These are phyloP conservation scores for Scaptodrosophila latifasciaeformis DNA, from an alignment of 2,888 invertebrate genomes.

Conservation along the genomic window DNA sequence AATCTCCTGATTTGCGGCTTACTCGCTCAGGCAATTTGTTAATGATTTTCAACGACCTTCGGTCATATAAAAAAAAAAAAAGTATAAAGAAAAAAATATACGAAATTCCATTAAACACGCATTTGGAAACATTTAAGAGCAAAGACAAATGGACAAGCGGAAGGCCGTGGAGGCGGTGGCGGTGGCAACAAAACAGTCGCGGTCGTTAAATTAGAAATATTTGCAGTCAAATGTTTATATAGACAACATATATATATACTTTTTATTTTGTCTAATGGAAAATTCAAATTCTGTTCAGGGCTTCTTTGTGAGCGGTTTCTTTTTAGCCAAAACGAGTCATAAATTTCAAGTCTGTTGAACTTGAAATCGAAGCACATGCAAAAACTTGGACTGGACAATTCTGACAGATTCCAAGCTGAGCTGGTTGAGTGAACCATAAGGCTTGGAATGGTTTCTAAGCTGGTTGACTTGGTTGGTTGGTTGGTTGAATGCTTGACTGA, in stretches of 20 bases:
- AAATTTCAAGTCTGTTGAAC: constrained; percentile 38
- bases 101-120: constrained; percentile 37
- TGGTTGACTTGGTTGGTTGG: no score
- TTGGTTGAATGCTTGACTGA: no score
- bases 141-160: no score
- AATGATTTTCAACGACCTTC: constrained; percentile 40
- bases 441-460: no score
- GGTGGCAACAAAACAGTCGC: constrained; percentile 20
- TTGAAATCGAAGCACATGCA: constrained; percentile 23
- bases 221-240: constrained; percentile 27
- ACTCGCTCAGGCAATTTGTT: no score
- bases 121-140: constrained; percentile 14
- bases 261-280: neutral
- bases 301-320: constrained; percentile 14
- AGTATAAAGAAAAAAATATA: constrained; percentile 14
- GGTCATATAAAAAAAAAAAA: constrained; percentile 20
- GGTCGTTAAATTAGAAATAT: constrained; percentile 45
- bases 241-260: no score
- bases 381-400: no score
- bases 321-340: constrained; percentile 33
- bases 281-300: constrained; percentile 44
- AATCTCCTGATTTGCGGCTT: no score
- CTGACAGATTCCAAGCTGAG: neutral
- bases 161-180: neutral
- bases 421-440: no score